A percentile compares a stretch with the other conserved stretches of the same genome.
These are phyloP conservation scores for Herminia tarsipennalis DNA, from an alignment of 2,888 invertebrate genomes.

Conservation along the genomic window DNA sequence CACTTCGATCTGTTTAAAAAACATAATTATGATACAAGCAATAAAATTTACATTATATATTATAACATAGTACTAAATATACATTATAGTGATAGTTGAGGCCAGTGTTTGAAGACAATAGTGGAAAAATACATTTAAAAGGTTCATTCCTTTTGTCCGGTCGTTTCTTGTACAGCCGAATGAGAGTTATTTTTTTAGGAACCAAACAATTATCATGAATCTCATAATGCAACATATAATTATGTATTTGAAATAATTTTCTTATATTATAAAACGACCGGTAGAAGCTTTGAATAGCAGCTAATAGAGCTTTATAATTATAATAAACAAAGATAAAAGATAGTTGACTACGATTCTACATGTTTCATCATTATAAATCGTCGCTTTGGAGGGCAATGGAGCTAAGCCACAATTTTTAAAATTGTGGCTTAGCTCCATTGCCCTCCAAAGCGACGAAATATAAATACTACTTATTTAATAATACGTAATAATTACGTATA, in stretches of 20 bases:
- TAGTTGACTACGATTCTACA: slow-evolving; percentile 2
- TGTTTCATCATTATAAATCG: too few species aligned
- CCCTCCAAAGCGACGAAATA: too few species aligned
- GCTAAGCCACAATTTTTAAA: too few species aligned
- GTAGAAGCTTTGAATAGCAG: slow-evolving; percentile 22
- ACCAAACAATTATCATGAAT: slow-evolving; percentile 23
- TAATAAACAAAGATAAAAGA: too few species aligned
- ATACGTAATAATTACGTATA: too few species aligned
- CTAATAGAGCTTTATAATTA: slow-evolving; percentile 10
- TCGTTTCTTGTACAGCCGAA: slow-evolving; percentile 27
- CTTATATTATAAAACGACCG: slow-evolving; percentile 21
- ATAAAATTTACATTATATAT: slow-evolving; percentile 45
- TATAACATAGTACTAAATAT: slow-evolving; percentile 50
- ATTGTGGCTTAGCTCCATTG: too few species aligned
- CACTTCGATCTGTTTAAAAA: slow-evolving; percentile 39
- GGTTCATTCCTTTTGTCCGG: slow-evolving; percentile 35
- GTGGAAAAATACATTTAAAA: slow-evolving; percentile 36
- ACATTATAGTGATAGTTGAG: slow-evolving; percentile 66
- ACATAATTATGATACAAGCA: slow-evolving; percentile 46
- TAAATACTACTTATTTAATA: too few species aligned
- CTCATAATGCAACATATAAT: slow-evolving; percentile 18
- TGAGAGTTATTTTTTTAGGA: slow-evolving; percentile 42
- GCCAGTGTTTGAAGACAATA: slow-evolving; percentile 74
- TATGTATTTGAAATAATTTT: too few species aligned
- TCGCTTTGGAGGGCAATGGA: too few species aligned